A percentile compares a stretch with the other conserved stretches of the same genome.
Conservation (phyloP, 2,113 vertebrate species). For the Pithys albifrons region DNA sequence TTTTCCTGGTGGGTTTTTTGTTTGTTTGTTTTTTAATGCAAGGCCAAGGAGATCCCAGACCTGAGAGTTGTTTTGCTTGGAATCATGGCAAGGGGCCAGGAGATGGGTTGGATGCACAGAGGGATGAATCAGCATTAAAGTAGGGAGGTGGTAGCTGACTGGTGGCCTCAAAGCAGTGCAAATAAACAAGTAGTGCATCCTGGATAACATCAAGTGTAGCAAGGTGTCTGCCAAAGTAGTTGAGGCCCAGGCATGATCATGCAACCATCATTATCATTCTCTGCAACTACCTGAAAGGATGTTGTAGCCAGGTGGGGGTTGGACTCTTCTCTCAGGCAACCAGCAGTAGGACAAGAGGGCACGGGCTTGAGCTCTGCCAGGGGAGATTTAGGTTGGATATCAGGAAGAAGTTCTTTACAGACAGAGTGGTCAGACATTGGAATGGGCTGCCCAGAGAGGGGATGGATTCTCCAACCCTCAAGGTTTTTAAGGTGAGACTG, state of each 20-base stretch:
- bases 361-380: no score
- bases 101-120: background rate
- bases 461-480: no score
- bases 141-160: background rate
- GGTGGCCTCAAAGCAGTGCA: background rate
- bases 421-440: no score
- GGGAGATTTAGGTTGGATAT: no score
- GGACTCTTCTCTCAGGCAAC: no score
- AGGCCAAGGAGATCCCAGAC: background rate
- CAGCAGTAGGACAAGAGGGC: no score
- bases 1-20: background rate
- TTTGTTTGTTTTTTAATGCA: background rate
- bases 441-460: no score
- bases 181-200: background rate
- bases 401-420: no score
- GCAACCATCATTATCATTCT: background rate
- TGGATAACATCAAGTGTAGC: background rate
- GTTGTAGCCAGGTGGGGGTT: no score
- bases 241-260: background rate
- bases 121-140: background rate
- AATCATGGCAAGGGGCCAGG: background rate
- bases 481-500: no score
- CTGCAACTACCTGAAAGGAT: no score
- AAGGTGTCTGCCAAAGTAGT: background rate
- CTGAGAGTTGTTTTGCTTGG: background rate